phyloP scores from a whole-genome alignment of 2,113 vertebrate species.

The Myodes glareolus region DNA sequence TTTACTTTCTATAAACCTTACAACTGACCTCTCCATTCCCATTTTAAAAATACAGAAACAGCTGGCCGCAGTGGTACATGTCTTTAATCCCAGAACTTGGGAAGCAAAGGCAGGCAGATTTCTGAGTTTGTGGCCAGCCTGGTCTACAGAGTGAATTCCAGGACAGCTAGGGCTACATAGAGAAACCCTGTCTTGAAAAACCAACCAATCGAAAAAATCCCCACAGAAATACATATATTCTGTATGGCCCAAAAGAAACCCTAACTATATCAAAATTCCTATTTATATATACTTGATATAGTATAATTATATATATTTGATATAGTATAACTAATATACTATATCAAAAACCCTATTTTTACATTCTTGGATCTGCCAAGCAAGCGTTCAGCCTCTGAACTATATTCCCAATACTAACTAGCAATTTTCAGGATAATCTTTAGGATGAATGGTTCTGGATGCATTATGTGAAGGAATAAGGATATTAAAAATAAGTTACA shows the following conservation, averaged over 20 bases:
- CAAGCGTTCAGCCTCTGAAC: neutral
- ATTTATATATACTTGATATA: no score
- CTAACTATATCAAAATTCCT: constrained; percentile 25
- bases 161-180: no score
- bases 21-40: neutral
- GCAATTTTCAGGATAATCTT: constrained; percentile 26
- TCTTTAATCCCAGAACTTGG: neutral
- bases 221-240: neutral
- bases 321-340: no score
- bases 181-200: neutral
- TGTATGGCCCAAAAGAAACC: neutral
- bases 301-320: no score
- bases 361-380: neutral
- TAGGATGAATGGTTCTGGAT: neutral
- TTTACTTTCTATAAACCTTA: neutral
- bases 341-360: neutral
- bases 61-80: neutral
- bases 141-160: neutral
- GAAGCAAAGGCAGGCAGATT: neutral
- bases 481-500: neutral
- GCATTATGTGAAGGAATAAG: constrained; percentile 39
- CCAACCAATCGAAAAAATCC: neutral
- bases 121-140: neutral
- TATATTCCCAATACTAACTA: neutral
- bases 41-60: neutral